Evolutionary conservation across 2,888 invertebrate genomes (phyloP), one percentile per base, ranked within the genome.

Genomic region (Netelia inedita): DNA sequence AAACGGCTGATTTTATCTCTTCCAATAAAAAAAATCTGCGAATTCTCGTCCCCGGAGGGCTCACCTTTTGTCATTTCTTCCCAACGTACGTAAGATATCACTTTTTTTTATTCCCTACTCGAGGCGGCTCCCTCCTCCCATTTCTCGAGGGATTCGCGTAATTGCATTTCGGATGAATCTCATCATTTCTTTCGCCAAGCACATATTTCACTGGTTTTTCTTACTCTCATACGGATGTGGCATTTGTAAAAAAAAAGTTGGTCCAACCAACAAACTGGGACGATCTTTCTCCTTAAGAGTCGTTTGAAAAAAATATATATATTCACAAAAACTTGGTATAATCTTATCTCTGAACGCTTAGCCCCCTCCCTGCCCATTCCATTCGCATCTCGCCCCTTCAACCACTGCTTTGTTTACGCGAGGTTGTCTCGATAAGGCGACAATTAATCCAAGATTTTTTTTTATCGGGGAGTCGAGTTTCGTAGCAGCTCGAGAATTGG

Each of bases 121-220:
- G 50, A 23, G 43, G n/a, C 19, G 43, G n/a, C 19, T 53, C 35
- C 28, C n/a, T 69, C 63, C 57, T 69, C 23, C 23, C 63, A n/a
- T 21, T 19, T 71, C 79, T 71, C 69, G 14, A 8, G 84, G 69
- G 84, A 57, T 66, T 81, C 55, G 72, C 53, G 71, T 84, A 69
- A 84, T 81, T 84, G 78, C 78, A 84, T 84, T 84, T 78, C 75
- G 69, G 73, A 84, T 74, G 72, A 81, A 78, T 75, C 57, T 74
- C 84, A 57, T 78, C 76, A 65, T 41, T 76, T 73, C 69, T 69
- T 50, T 57, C n/a, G 35, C 63, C 78, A 73, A 65, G 76, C 61
- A 57, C 16, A 81, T 78, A 63, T 78, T 84, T 69, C 73, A 23
- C 43, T 43, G 16, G n/a, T 21, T 69, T 50, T 75, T 74, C 46